Evolutionary conservation across 2,888 invertebrate genomes (phyloP).

Genomic region (Tenthredo distinguenda): DNA sequence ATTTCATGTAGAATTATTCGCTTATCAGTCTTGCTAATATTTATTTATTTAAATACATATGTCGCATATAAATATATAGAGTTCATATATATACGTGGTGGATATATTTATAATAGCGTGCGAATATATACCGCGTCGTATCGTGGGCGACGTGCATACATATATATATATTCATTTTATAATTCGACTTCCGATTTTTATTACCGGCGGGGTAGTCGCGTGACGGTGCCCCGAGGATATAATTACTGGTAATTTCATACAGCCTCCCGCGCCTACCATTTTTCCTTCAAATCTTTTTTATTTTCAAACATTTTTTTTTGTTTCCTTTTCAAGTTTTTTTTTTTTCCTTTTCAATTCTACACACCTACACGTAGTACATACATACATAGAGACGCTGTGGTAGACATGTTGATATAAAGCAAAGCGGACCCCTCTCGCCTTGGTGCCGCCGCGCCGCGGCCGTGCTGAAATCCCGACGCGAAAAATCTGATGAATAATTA

Average conservation of each 20-base stretch:
- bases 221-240: conserved; percentile 35
- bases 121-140: background rate
- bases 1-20: too few species aligned
- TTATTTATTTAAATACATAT: too few species aligned
- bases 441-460: background rate
- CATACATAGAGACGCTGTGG: too few species aligned
- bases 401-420: conserved; percentile 17
- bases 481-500: conserved; percentile 48
- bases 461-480: conserved; percentile 20
- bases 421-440: conserved; percentile 19
- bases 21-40: too few species aligned
- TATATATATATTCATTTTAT: background rate
- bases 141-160: background rate
- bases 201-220: background rate
- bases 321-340: background rate
- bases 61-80: too few species aligned
- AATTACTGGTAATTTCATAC: conserved; percentile 38
- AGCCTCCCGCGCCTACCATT: background rate
- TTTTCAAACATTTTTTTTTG: too few species aligned
- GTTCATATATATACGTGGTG: background rate
- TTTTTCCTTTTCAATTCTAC: background rate
- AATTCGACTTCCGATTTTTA: conserved; percentile 41
- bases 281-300: background rate
- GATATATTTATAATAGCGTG: conserved; percentile 9
- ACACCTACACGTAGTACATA: background rate